A percentile compares a stretch with the other conserved stretches of the same genome.
Evolutionary conservation across 2,888 invertebrate genomes (phyloP).

Genomic region (Drosophila atripex): DNA sequence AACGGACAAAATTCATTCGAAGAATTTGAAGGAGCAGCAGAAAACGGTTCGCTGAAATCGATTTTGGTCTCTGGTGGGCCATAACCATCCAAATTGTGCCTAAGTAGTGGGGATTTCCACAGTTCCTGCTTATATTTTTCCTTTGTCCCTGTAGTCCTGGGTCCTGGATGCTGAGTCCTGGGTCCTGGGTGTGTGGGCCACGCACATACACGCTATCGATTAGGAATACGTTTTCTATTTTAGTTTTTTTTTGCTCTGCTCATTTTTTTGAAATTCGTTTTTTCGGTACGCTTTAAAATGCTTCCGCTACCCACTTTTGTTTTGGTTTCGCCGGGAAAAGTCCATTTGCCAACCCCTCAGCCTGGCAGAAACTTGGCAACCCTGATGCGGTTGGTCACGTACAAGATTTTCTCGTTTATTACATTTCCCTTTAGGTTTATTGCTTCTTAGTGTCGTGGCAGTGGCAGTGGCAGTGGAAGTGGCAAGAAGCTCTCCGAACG

Average conservation of each 20-base stretch:
- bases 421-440: constrained; percentile 83
- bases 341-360: constrained; percentile 65
- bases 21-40: constrained; percentile 56
- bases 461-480: constrained; percentile 15
- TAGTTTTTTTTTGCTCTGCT: constrained; percentile 13
- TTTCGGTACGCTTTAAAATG: constrained; percentile 74
- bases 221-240: constrained; percentile 51
- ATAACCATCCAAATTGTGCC: constrained; percentile 81
- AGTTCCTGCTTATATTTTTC: constrained; percentile 20
- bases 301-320: constrained; percentile 55
- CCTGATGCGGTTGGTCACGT: constrained; percentile 82
- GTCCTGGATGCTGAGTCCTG: not conserved
- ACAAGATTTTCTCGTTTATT: constrained; percentile 83
- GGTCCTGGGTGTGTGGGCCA: constrained; percentile 37
- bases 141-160: constrained; percentile 8
- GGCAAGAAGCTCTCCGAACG: constrained; percentile 50
- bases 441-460: constrained; percentile 77
- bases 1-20: constrained; percentile 68
- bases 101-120: constrained; percentile 70
- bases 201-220: constrained; percentile 69
- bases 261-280: constrained; percentile 51
- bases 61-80: constrained; percentile 81
- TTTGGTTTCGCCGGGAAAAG: constrained; percentile 72
- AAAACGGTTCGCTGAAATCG: constrained; percentile 71
- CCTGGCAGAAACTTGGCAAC: constrained; percentile 15